phyloP scores from a whole-genome alignment of 1,140 invertebrate genomes.

The Brachionus rubens region DNA sequence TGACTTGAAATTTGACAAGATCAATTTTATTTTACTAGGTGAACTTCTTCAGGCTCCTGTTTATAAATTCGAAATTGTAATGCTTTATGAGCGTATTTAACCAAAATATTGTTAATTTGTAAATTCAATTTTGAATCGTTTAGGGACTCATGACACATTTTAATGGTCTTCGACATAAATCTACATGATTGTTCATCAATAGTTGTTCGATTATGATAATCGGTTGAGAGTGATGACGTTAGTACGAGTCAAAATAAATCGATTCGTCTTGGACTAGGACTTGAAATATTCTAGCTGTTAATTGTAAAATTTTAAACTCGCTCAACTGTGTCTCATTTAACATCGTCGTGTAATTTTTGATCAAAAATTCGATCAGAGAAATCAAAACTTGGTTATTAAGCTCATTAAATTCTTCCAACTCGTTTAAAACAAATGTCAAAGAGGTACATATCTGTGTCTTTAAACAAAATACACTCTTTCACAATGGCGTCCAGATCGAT shows the following conservation, averaged over 20 bases:
- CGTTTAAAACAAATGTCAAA: slow-evolving; percentile 21
- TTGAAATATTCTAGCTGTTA: slow-evolving; percentile 42
- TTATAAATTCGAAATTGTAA: slow-evolving; percentile 52
- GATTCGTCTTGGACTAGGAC: slow-evolving; percentile 6
- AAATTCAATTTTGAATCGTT: slow-evolving; percentile 48
- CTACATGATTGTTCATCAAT: slow-evolving; percentile 59
- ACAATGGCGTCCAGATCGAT: slow-evolving; percentile 25
- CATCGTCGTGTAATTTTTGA: not conserved
- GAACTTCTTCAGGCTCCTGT: not conserved
- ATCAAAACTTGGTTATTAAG: slow-evolving; percentile 37
- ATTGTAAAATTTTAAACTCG: not conserved
- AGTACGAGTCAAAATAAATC: slow-evolving; percentile 49
- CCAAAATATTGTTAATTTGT: slow-evolving; percentile 54
- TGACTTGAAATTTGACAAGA: not conserved
- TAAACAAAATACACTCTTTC: slow-evolving; percentile 38
- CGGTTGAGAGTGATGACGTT: slow-evolving; percentile 53
- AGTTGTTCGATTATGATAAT: slow-evolving; percentile 57
- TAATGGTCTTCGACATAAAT: slow-evolving; percentile 34
- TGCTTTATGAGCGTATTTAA: slow-evolving; percentile 54
- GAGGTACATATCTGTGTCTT: not conserved
- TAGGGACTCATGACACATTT: slow-evolving; percentile 36
- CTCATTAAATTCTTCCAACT: slow-evolving; percentile 31
- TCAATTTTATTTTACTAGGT: slow-evolving; percentile 10
- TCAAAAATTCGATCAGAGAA: slow-evolving; percentile 15
- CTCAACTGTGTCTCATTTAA: not conserved